A percentile compares a stretch with the other conserved stretches of the same genome.
These are phyloP conservation scores for Orientallactaga sibirica DNA, from an alignment of 2,797 vertebrate species.

Conservation along the genomic window DNA sequence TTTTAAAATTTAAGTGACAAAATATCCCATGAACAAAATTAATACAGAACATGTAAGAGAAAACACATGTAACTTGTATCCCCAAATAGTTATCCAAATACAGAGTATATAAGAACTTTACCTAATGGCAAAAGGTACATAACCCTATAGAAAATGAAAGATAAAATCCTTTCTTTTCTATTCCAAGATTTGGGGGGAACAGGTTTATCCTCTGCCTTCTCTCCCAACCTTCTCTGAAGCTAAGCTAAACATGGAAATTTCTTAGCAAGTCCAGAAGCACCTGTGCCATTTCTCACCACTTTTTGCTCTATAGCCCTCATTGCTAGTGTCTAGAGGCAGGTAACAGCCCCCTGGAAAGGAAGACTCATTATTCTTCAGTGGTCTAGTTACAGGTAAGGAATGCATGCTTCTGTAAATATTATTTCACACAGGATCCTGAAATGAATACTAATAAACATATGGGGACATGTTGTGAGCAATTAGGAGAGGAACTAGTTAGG, in stretches of 20 bases:
- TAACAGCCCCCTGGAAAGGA: neutral
- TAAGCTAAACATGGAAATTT: neutral
- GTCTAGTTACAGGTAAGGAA: too few relatives aligned
- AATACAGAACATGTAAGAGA: neutral
- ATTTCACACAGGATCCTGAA: too few relatives aligned
- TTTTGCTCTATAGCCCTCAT: neutral
- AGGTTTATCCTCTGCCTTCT: neutral
- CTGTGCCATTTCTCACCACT: neutral
- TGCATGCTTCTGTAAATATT: too few relatives aligned
- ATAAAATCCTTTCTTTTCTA: neutral
- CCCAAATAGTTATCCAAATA: neutral
- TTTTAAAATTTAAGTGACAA: slow-evolving; percentile 5
- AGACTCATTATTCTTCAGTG: too few relatives aligned
- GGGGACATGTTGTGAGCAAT: too few relatives aligned
- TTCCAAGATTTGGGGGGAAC: neutral
- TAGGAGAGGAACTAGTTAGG: too few relatives aligned
- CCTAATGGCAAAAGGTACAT: neutral
- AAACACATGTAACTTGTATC: neutral
- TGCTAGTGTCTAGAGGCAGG: neutral
- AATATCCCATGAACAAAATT: slow-evolving; percentile 1
- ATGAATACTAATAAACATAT: too few relatives aligned
- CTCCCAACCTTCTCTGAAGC: neutral
- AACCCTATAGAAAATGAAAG: slow-evolving; percentile 9
- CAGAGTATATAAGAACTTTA: neutral
- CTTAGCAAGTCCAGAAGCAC: neutral